These are phyloP conservation scores for Oreortyx pictus DNA, from an alignment of 2,797 vertebrate species.

Conservation along the genomic window DNA sequence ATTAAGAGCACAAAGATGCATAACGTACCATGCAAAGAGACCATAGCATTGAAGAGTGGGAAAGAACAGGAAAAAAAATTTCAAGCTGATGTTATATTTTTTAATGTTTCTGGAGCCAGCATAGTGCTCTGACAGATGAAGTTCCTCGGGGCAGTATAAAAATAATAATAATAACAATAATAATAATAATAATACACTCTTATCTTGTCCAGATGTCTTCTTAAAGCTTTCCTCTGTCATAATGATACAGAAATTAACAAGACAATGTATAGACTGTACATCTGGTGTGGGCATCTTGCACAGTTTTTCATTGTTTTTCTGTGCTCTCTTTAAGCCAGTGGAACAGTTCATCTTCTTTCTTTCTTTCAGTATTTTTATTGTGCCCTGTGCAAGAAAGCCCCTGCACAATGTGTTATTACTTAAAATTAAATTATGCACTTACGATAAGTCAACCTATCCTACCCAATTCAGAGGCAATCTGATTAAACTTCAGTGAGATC, in stretches of 20 bases:
- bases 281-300: neutral
- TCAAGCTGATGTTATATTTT: neutral
- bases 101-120: neutral
- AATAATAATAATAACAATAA: neutral
- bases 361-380: neutral
- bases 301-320: neutral
- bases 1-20: neutral
- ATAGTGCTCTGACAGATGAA: neutral
- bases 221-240: neutral
- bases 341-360: neutral
- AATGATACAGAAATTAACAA: neutral
- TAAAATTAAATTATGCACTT: neutral
- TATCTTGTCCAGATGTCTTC: neutral
- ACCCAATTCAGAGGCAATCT: neutral
- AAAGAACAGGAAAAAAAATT: fast-evolving
- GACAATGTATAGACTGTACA: fast-evolving
- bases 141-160: neutral
- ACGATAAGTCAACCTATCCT: neutral
- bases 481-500: neutral
- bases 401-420: neutral
- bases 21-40: neutral
- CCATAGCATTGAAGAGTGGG: neutral
- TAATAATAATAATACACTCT: neutral
- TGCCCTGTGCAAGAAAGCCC: neutral
- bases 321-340: neutral